Base-by-base conservation (phyloP, 2,888 invertebrate genomes). In the Andricus quercusramuli region DNA sequence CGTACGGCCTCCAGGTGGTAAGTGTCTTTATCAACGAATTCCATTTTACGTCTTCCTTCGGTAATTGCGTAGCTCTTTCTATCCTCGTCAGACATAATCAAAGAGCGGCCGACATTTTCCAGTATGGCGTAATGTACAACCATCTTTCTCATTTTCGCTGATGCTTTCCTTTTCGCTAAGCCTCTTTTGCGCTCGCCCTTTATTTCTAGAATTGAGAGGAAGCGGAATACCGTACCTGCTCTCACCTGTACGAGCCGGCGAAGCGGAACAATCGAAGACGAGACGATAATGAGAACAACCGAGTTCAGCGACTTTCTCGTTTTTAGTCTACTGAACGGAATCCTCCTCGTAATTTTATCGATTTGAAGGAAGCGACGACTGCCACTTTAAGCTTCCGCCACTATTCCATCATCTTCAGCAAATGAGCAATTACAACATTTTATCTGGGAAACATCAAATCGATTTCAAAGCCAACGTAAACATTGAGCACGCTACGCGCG, bases 241-340 rank as follows among this genome's bases (percentile, higher is more conserved):
- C 84, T 83, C 85, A 87, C 84, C 85, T 87, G 85, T 83, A 76
- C 81, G 81, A 86, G 79, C 80, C 86, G 82, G 67, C 85, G 87
- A 87, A 83, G 83, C 85, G 88, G 87, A 89, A 89, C 88, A 89
- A 88, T 88, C 88, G 87, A 88, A 87, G 85, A 85, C 86, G 86
- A 86, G 87, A 85, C 88, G 87, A 87, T 89, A 88, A 89, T 88
- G 89, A 88, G 74, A 74, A 74, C 51, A 74, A 74, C 56, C n/a
- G 74, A 74, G 74, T 74, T 74, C 74, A 74, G 56, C 32, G 74
- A 74, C 74, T 74, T 56, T 56, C 32, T n/a, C 29, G 74, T 74
- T 74, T 74, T 74, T 74, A 56, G 56, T 74, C 20, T 74, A 74
- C n/a, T 51, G 56, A 74, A 74, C 74, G 74, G 56, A 56, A 74